These are phyloP conservation scores for Netelia inedita DNA, from an alignment of 2,888 invertebrate genomes.

Conservation along the genomic window DNA sequence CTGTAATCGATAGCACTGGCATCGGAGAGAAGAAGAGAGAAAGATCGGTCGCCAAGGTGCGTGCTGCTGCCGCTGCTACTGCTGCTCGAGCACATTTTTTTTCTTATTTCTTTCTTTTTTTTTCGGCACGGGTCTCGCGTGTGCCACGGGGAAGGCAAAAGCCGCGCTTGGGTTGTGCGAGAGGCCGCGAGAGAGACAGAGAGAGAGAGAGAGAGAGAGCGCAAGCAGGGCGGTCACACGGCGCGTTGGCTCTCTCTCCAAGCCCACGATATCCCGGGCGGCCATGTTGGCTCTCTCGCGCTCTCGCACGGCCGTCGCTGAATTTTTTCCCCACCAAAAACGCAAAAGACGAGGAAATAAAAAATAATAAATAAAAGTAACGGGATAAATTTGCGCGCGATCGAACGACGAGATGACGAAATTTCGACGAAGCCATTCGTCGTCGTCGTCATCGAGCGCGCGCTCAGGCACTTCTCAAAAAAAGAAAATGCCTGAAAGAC, in stretches of 20 bases:
- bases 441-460: no score
- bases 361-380: not conserved
- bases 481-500: not conserved
- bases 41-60: conserved; percentile 52
- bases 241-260: conserved; percentile 38
- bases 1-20: conserved; percentile 59
- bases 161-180: not conserved
- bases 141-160: not conserved
- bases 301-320: conserved; percentile 42
- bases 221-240: conserved; percentile 68
- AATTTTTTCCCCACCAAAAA: conserved; percentile 12
- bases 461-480: not conserved
- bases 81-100: conserved; percentile 6
- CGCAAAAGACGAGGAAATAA: conserved; percentile 3
- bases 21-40: conserved; percentile 34
- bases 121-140: conserved; percentile 1
- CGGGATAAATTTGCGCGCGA: not conserved
- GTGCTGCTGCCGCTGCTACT: not conserved
- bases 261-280: conserved; percentile 64
- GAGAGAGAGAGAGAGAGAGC: conserved; percentile 56
- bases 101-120: not conserved
- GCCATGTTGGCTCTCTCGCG: conserved; percentile 77
- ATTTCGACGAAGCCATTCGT: no score
- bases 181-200: conserved; percentile 57
- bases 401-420: not conserved